Evolutionary conservation across 1,140 invertebrate genomes (phyloP).

Genomic region (Dreissena polymorpha): DNA sequence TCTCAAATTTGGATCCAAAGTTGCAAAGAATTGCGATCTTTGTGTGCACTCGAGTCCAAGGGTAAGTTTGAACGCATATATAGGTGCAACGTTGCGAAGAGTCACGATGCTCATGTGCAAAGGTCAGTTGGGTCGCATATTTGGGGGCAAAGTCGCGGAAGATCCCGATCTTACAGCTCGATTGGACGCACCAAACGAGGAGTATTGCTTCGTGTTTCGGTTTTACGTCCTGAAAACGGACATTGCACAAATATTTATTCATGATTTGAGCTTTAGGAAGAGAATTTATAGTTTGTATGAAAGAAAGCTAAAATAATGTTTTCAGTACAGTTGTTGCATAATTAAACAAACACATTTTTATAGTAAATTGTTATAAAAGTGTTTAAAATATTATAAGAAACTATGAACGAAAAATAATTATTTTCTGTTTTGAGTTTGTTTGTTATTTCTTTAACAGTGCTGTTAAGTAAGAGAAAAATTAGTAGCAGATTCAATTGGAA

Average conservation of each 20-base stretch:
- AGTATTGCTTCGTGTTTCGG: conserved; percentile 73
- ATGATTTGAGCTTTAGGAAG: too few species aligned
- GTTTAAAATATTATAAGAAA: too few species aligned
- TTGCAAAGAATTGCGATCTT: not conserved
- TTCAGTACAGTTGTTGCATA: too few species aligned
- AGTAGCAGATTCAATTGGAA: too few species aligned
- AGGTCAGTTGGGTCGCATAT: conserved; percentile 60
- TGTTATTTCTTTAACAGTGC: too few species aligned
- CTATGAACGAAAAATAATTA: too few species aligned
- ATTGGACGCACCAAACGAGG: conserved; percentile 71
- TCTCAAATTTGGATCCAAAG: not conserved
- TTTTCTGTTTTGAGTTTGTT: too few species aligned
- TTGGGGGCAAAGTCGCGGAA: conserved; percentile 71
- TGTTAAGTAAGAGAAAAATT: too few species aligned
- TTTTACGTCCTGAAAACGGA: conserved; percentile 56
- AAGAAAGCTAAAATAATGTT: too few species aligned
- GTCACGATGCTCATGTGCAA: not conserved
- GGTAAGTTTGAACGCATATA: not conserved
- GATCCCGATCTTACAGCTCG: conserved; percentile 58
- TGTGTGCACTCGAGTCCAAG: not conserved
- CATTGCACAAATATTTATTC: not conserved
- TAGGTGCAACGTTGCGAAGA: not conserved
- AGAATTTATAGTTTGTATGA: too few species aligned
- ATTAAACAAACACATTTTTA: too few species aligned
- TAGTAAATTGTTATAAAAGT: too few species aligned